Base-by-base conservation (phyloP, 2,888 invertebrate genomes). In the Steinernema hermaphroditum region DNA sequence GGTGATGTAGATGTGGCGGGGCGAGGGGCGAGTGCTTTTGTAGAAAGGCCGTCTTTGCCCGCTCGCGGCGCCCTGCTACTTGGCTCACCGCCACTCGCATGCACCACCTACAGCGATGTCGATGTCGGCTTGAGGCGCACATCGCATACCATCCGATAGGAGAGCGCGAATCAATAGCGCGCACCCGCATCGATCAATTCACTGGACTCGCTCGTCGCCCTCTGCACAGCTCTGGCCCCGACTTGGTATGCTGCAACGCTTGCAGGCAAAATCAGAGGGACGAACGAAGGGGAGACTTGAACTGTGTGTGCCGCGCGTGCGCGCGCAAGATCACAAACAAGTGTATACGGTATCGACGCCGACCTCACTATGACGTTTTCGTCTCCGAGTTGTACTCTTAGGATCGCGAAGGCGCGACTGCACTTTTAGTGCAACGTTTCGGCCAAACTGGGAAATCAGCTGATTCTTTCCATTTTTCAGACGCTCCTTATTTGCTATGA, bases 131-230 rank as follows among this genome's bases (percentile, higher is more conserved):
- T 62, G 62, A 62, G 62, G 62, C 62, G 62, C 62, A 62, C 62
- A 62, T 62, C 62, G 62, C 62, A 62, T 62, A 62, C 62, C 62
- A 62, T 62, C 62, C 62, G 62, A 62, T 62, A 62, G 62, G 62
- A 62, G 62, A 62, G 62, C 62, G 62, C 62, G 62, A 62, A 62
- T 62, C 62, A 62, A 62, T 62, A 62, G 62, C 62, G 62, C 62
- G 62, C 62, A 62, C 62, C 62, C 62, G 29, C 62, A 62, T 62
- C 62, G 32, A 62, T 62, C 62, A 62, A 62, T 62, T 62, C 32
- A 29, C 27, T 24, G 62, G 62, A 62, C 32, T 62, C 62, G n/a
- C 62, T 62, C 62, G 32, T 29, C 12, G 62, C 62, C 32, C 62
- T 62, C 62, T 62, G n/a, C n/a, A 27, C 62, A 32, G 62, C 62